Evolutionary conservation across 2,113 vertebrate species (phyloP), one percentile per base, ranked within the genome.

Genomic region (Steatornis caripensis): DNA sequence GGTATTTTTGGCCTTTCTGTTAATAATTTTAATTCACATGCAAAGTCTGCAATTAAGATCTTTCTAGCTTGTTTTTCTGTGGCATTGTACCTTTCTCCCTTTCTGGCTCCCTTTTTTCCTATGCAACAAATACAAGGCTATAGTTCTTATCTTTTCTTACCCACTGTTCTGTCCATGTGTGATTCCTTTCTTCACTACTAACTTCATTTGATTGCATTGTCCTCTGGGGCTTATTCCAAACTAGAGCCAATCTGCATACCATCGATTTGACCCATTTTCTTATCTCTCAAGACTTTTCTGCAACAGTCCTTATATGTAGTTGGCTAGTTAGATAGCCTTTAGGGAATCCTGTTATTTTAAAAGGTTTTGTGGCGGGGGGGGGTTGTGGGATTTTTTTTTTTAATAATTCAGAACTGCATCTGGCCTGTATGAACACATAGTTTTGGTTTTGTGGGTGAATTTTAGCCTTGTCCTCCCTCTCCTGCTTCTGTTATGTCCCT

Each of bases 11-110:
- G 64, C 88, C 90, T 94, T 90, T 88, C 82, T 92, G 61, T 92
- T 95, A 94, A 93, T 93, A 72, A 69, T 89, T 89, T 93, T 86
- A 86, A 78, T 93, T 96, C 77, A 88, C 76, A 66, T 92, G 77
- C 88, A 91, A 79, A 90, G 93, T 90, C 80, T 96, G 84, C 69
- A 45, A 93, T 70, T 60, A 78, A 95, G 69, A 68, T 89, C 77
- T 94, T 53, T 83, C 51, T 75, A 60, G 83, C 88, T 95, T 90
- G 85, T 92, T 91, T 90, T 88, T 89, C 39, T 94, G 75, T 94
- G 85, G 82, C 85, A 84, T 90, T 83, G 36, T 84, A 49, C 83
- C 87, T 94, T 93, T 45, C 88, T 86, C 19, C 72, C 39, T 90
- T 92, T 86, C 90, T 95, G 68, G 64, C 69, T 92, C 88, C 64